Conservation (phyloP, 2,797 vertebrate species). For the Odontamblyopus rebecca region DNA sequence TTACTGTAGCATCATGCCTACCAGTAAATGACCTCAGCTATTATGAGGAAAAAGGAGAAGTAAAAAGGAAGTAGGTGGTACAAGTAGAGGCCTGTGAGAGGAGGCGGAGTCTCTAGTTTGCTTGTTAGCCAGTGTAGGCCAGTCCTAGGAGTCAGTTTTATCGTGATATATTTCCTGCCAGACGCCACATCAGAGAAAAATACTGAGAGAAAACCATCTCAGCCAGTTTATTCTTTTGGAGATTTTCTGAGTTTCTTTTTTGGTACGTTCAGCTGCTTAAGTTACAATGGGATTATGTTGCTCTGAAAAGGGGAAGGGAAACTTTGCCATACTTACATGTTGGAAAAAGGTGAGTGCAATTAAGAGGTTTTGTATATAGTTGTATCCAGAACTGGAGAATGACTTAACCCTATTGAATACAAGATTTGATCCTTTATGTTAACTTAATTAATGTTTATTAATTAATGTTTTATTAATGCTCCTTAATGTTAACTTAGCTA, state of each 20-base stretch:
- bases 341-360: slow-evolving; percentile 71
- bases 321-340: slow-evolving; percentile 51
- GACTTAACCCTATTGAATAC: too few relatives aligned
- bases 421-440: neutral
- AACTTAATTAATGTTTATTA: too few relatives aligned
- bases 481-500: neutral
- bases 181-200: slow-evolving; percentile 54
- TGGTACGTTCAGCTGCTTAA: slow-evolving; percentile 30
- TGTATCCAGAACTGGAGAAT: too few relatives aligned
- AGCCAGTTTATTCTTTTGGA: slow-evolving; percentile 17
- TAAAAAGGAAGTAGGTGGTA: slow-evolving; percentile 64
- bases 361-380: neutral
- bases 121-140: slow-evolving; percentile 44
- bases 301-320: slow-evolving; percentile 65
- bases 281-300: slow-evolving; percentile 75
- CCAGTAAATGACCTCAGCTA: slow-evolving; percentile 58
- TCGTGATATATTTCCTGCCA: slow-evolving; percentile 64
- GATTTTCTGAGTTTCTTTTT: slow-evolving; percentile 39
- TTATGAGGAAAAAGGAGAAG: slow-evolving; percentile 30
- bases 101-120: slow-evolving; percentile 56
- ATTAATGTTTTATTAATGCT: too few relatives aligned
- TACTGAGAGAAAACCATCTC: slow-evolving; percentile 36
- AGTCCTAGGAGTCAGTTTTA: slow-evolving; percentile 58
- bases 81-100: slow-evolving; percentile 49
- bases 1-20: slow-evolving; percentile 25